phyloP scores from a whole-genome alignment of 2,888 invertebrate species.

The Stegana nigrithorax region DNA sequence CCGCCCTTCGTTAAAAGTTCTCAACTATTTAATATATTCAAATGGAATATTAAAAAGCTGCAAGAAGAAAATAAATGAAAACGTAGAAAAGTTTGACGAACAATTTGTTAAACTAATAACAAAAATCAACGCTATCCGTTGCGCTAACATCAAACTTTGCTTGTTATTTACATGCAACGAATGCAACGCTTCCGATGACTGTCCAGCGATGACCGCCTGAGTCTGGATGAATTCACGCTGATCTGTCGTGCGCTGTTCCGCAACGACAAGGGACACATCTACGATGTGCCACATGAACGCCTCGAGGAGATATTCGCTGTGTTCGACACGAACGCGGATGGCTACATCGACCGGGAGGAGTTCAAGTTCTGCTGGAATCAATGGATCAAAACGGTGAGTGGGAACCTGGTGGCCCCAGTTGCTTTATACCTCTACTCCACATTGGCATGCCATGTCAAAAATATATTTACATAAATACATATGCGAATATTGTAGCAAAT shows the following conservation, averaged over 20 bases:
- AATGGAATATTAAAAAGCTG: not conserved
- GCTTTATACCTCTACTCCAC: too few species aligned
- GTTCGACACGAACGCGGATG: slow-evolving; percentile 83
- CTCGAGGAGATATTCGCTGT: slow-evolving; percentile 82
- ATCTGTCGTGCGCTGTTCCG: slow-evolving; percentile 88
- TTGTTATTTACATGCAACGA: slow-evolving; percentile 40
- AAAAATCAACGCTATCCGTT: not conserved
- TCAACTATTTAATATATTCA: not conserved
- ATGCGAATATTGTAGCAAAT: not conserved
- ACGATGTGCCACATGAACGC: slow-evolving; percentile 78
- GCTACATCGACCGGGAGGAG: slow-evolving; percentile 83
- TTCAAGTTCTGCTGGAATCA: slow-evolving; percentile 90
- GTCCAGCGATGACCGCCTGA: slow-evolving; percentile 80
- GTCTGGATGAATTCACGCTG: slow-evolving; percentile 80
- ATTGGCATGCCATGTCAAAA: too few species aligned
- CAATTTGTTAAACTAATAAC: not conserved
- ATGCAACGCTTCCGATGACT: not conserved
- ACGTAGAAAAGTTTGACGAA: too few species aligned
- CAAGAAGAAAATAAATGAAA: not conserved
- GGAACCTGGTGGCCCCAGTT: slow-evolving; percentile 28
- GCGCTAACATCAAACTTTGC: not conserved
- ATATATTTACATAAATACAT: not conserved
- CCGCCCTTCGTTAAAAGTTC: not conserved
- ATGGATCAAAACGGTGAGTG: slow-evolving; percentile 87
- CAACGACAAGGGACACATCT: slow-evolving; percentile 86